Evolutionary conservation across 2,113 vertebrate species (phyloP), one percentile per base, ranked within the genome.

Genomic region (Pampusana beccarii): DNA sequence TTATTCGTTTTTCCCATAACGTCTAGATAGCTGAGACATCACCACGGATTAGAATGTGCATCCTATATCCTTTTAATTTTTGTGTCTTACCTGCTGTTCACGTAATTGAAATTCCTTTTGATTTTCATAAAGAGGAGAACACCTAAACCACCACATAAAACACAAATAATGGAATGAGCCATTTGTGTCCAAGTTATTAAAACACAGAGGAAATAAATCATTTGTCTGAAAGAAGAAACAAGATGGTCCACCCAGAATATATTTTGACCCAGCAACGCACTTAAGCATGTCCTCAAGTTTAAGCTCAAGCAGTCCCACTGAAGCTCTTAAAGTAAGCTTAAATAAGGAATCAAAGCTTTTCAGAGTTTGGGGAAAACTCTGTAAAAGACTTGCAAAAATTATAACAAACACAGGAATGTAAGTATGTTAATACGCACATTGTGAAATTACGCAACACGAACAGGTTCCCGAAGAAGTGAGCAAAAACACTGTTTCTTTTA

Each of bases 1-100:
- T 94, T 94, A 94, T 94, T 94, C 95, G 93, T 34, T 96, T 94
- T 91, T 92, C 72, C 57, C 58, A 44, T 51, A 96, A 95, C 80
- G 93, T 93, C 84, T 94, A 78, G 92, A 91, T 62, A 79, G 83
- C 65, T 78, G 72, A 96, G 90, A 80, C 48, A 94, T 73, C 67
- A 90, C 33, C 80, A 60, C 53, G 61, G 73, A 92, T 87, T 81
- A 89, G 77, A 94, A 85, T 7, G 40, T 62, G 36, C n/a, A 70
- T 42, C 77, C 66, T 67, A 61, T 36, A 69, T 57, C 36, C 40
- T 94, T 91, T 89, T 93, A 85, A 92, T 95, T 92, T 95, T 93
- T 89, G 87, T 77, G 78, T 46, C 62, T 94, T 94, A 92, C 86
- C 80, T 92, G 77, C 83, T 89, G 73, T 75, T 94, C 2, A 1